Percentiles rank a stretch among this genome's conserved stretches.
Conservation (phyloP, 2,113 vertebrate species). For the Pica pica region DNA sequence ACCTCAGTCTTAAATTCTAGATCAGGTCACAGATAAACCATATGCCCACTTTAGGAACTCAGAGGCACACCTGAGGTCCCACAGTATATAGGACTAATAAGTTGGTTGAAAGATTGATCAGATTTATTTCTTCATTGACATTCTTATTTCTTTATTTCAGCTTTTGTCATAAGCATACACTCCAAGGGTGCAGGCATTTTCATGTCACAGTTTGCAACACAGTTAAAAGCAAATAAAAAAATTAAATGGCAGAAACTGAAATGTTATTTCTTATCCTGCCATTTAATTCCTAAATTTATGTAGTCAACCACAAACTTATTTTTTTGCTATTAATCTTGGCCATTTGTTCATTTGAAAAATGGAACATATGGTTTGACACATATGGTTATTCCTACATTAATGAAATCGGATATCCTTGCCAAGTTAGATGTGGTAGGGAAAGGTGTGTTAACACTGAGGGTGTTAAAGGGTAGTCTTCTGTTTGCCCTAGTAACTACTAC, state of each 20-base stretch:
- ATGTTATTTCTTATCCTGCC: not conserved
- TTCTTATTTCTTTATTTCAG: conserved; percentile 25
- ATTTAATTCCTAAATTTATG: conserved; percentile 20
- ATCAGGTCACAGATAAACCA: not conserved
- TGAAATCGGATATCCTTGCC: not conserved
- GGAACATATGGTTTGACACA: conserved; percentile 2
- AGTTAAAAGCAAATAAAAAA: not conserved
- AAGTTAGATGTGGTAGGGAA: not conserved
- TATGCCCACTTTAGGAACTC: fast-evolving
- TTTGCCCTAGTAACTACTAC: not conserved
- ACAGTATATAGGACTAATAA: not conserved
- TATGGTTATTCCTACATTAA: not conserved
- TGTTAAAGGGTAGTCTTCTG: not conserved
- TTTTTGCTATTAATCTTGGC: not conserved
- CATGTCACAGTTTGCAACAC: not conserved
- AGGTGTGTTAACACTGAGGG: not conserved
- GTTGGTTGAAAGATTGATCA: not conserved
- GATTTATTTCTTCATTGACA: not conserved
- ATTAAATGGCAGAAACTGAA: not conserved
- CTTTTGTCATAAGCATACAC: not conserved
- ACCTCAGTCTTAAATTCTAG: not conserved
- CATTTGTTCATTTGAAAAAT: conserved; percentile 27
- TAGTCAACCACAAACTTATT: not conserved
- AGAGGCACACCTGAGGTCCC: not conserved
- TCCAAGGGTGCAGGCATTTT: not conserved